Conservation (phyloP, 2,888 invertebrate species). For the Synanthedon tipuliformis region DNA sequence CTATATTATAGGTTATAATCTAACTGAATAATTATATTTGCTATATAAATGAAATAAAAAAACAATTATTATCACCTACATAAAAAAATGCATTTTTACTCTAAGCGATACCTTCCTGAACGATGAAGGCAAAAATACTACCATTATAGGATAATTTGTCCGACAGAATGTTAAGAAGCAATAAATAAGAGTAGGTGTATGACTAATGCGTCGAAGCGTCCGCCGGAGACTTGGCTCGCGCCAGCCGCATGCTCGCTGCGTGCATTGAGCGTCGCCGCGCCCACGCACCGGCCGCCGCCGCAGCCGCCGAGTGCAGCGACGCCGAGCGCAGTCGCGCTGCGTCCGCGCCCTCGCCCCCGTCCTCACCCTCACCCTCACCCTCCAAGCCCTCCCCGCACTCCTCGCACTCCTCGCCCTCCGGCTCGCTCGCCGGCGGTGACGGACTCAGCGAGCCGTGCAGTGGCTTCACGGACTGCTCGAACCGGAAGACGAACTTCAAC, state of each 20-base stretch:
- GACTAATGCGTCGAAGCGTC: slow-evolving; percentile 9
- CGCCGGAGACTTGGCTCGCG: slow-evolving; percentile 27
- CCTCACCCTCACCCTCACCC: background rate
- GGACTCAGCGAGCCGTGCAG: slow-evolving; percentile 24
- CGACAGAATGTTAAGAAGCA: background rate
- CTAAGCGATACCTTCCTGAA: background rate
- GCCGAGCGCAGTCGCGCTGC: slow-evolving; percentile 4
- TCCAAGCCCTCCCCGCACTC: slow-evolving; percentile 9
- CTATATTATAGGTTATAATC: no score
- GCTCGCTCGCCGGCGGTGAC: slow-evolving; percentile 5
- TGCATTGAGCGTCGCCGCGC: slow-evolving; percentile 48
- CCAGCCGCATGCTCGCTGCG: slow-evolving; percentile 46
- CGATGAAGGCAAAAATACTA: no score
- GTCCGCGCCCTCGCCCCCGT: slow-evolving; percentile 9
- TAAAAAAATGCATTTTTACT: no score
- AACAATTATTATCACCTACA: no score
- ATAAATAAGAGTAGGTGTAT: background rate
- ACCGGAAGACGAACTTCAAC: slow-evolving; percentile 52
- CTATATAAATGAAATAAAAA: no score
- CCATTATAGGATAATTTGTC: no score
- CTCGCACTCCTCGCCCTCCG: slow-evolving; percentile 19
- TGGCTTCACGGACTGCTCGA: slow-evolving; percentile 46
- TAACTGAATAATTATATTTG: no score
- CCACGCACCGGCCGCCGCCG: slow-evolving; percentile 6
- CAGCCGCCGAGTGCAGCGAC: slow-evolving; percentile 23